phyloP scores from a whole-genome alignment of 2,797 vertebrate species.

The Molossus alvarezi region DNA sequence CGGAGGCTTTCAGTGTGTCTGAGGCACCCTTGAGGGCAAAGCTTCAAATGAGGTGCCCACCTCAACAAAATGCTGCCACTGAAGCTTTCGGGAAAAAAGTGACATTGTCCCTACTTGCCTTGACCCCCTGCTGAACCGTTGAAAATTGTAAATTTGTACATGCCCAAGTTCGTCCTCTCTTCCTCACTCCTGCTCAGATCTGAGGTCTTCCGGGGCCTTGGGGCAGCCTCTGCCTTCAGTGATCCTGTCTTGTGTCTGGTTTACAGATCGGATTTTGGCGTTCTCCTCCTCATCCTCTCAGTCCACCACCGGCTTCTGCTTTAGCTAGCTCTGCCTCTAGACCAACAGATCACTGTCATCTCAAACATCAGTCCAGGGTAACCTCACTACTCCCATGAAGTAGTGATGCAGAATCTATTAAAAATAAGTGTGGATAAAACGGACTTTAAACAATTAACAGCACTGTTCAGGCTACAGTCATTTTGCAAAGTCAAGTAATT shows the following conservation, averaged over 20 bases:
- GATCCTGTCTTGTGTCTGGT: background rate
- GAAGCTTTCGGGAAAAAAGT: background rate
- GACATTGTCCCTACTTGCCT: background rate
- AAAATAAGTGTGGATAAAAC: conserved; percentile 35
- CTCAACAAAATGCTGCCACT: background rate
- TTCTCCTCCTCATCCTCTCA: too few species aligned
- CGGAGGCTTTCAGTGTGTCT: background rate
- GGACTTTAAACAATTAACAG: conserved; percentile 27
- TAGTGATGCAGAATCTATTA: background rate
- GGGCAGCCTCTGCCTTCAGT: background rate
- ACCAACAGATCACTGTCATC: background rate
- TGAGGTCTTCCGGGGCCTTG: background rate
- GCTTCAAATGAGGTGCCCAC: background rate
- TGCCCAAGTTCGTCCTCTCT: background rate
- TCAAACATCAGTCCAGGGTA: background rate
- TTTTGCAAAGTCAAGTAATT: conserved; percentile 9
- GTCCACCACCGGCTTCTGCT: background rate
- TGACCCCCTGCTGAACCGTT: background rate
- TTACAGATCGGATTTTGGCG: background rate
- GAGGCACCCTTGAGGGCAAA: background rate
- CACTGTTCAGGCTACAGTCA: background rate
- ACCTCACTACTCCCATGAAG: conserved; percentile 31
- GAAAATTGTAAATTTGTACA: background rate
- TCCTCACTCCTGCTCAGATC: background rate
- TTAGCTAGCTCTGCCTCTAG: background rate